These are phyloP conservation scores for Yponomeuta plumbellus DNA, from an alignment of 2,888 invertebrate species.

Conservation along the genomic window DNA sequence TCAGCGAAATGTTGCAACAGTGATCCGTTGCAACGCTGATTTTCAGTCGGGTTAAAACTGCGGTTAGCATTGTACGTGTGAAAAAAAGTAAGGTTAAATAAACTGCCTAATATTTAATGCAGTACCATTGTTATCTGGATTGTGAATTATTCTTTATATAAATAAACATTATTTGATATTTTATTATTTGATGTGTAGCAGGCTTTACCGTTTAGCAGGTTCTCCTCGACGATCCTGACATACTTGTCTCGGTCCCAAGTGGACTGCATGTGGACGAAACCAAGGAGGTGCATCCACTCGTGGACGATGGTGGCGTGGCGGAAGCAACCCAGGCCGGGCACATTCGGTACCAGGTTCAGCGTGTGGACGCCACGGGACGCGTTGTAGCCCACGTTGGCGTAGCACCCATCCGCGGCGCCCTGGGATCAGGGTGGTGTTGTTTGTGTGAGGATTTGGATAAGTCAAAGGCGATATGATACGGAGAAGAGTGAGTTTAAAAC, in stretches of 20 bases:
- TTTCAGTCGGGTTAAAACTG: too few relatives aligned
- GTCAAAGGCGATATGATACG: background rate
- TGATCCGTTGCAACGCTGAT: too few relatives aligned
- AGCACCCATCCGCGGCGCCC: slow-evolving; percentile 54
- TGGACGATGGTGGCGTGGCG: slow-evolving; percentile 83
- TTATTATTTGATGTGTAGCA: too few relatives aligned
- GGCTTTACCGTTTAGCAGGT: slow-evolving; percentile 78
- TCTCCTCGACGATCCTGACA: slow-evolving; percentile 82
- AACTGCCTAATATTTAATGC: too few relatives aligned
- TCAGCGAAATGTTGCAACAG: too few relatives aligned
- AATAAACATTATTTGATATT: too few relatives aligned
- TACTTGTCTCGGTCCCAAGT: slow-evolving; percentile 60
- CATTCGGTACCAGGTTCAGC: slow-evolving; percentile 67
- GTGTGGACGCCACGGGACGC: slow-evolving; percentile 57
- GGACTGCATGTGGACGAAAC: slow-evolving; percentile 69
- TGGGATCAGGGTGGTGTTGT: too few relatives aligned
- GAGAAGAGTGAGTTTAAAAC: too few relatives aligned
- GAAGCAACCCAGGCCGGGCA: slow-evolving; percentile 73
- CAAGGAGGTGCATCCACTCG: slow-evolving; percentile 79
- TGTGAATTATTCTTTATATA: too few relatives aligned
- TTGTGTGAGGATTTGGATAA: background rate
- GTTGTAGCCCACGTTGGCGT: slow-evolving; percentile 62
- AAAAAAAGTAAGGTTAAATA: too few relatives aligned
- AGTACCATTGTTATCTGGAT: too few relatives aligned
- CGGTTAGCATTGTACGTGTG: too few relatives aligned